Base-by-base conservation (phyloP, 2,888 invertebrate genomes). In the Orthosia gracilis region DNA sequence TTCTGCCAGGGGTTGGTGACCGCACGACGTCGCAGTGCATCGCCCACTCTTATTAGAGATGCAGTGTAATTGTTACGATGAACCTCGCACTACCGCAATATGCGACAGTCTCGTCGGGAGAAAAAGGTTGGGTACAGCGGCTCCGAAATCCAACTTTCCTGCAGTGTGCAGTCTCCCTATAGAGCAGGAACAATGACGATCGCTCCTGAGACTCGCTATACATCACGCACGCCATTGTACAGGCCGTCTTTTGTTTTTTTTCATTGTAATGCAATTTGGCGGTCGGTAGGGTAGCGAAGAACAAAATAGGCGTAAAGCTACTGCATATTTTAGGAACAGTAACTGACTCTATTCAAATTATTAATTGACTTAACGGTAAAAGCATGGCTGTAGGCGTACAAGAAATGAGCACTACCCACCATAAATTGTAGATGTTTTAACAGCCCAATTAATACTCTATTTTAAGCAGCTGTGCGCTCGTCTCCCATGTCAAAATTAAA, bases 161-260 rank as follows among this genome's bases (percentile, higher is more conserved):
- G 85, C 85, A 69, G 80, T 89, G 83, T 90, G 89, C 88, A 78
- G 40, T 75, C 50, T 57, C 74, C 69, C 11, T 89, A 89, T 90
- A 89, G 91, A 90, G 91, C 83, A 85, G 84, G 87, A 90, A 95
- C 94, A 95, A 95, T 93, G 90, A 88, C 76, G 90, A 91, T 91
- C 91, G 91, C 90, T 92, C 90, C 88, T 87, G 87, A 91, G 91
- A 91, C 91, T 89, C 89, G 91, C 93, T 91, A 85, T 89, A 89
- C 92, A 90, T 91, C 93, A 93, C 90, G 92, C 89, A 86, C 89
- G 89, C 92, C 88, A 92, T 95, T 94, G 94, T 95, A 92, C 87
- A 73, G 75, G 73, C 65, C 73, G 85, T 89, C 91, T 92, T 92
- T 94, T 93, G 93, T 93, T 92, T 92, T 92, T n/a, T 90, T 92